These are phyloP conservation scores for Amphiduros pacificus DNA, from an alignment of 2,888 invertebrate species.

Conservation along the genomic window DNA sequence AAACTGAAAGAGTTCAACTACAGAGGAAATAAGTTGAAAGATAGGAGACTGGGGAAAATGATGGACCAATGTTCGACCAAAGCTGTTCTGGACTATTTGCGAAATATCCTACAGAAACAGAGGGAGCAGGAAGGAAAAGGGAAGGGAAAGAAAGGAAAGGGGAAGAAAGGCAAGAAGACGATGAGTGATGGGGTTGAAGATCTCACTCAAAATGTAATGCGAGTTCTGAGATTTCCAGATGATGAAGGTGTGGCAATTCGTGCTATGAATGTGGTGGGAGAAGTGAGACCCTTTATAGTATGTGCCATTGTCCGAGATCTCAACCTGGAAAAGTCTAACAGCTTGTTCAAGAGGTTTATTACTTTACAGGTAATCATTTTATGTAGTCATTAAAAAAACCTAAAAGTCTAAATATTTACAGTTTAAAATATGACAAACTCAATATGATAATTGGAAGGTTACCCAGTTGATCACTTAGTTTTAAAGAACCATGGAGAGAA, in stretches of 20 bases:
- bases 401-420: no score
- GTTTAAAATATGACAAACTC: no score
- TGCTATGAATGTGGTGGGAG: constrained; percentile 60
- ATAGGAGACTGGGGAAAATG: constrained; percentile 74
- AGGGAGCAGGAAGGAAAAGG: constrained; percentile 34
- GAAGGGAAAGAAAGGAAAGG: constrained; percentile 28
- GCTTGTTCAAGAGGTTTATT: constrained; percentile 75
- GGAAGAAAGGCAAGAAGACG: constrained; percentile 37
- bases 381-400: no score
- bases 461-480: no score
- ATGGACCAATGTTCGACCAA: constrained; percentile 72
- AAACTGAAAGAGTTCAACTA: constrained; percentile 79
- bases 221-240: constrained; percentile 56
- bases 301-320: constrained; percentile 73
- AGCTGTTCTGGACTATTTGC: constrained; percentile 74
- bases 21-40: constrained; percentile 74
- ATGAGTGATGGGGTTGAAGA: constrained; percentile 47
- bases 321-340: constrained; percentile 65
- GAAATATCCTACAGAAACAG: constrained; percentile 60
- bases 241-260: constrained; percentile 37
- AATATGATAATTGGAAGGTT: no score
- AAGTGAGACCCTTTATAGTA: constrained; percentile 72
- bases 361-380: constrained; percentile 71
- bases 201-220: constrained; percentile 58
- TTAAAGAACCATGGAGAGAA: no score